Conservation (phyloP, 2,113 vertebrate species). For the Grantiella picta region DNA sequence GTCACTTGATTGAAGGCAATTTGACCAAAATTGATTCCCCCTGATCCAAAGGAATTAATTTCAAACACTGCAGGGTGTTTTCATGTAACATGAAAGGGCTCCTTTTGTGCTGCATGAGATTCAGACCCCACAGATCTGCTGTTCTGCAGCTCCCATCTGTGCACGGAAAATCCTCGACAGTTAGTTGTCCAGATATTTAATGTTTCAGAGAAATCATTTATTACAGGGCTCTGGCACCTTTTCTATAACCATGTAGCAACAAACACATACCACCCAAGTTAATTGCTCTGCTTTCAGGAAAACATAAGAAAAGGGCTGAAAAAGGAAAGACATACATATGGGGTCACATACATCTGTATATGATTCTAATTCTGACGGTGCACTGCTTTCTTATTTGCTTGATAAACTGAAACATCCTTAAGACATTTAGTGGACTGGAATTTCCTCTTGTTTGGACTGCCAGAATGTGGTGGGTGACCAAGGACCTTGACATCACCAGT, state of each 20-base stretch:
- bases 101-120: conserved; percentile 50
- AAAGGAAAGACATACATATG: neutral
- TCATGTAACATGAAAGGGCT: conserved; percentile 59
- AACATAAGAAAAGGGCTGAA: neutral
- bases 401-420: neutral
- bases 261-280: neutral
- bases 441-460: neutral
- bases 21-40: conserved; percentile 65
- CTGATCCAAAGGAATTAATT: conserved; percentile 70
- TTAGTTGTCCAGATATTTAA: conserved; percentile 21
- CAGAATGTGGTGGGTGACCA: neutral
- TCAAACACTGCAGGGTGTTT: conserved; percentile 61
- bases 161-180: conserved; percentile 33
- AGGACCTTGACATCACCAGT: neutral
- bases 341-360: neutral
- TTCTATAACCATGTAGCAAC: neutral
- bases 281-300: neutral
- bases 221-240: conserved; percentile 8
- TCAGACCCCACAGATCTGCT: conserved; percentile 56
- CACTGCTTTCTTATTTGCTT: neutral
- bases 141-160: conserved; percentile 43
- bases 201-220: conserved; percentile 44
- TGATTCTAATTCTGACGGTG: neutral
- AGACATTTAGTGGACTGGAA: neutral
- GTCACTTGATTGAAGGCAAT: conserved; percentile 64